Evolutionary conservation across 1,140 invertebrate genomes (phyloP), one percentile per base, ranked within the genome.

Genomic region (Leptopilina clavipes): DNA sequence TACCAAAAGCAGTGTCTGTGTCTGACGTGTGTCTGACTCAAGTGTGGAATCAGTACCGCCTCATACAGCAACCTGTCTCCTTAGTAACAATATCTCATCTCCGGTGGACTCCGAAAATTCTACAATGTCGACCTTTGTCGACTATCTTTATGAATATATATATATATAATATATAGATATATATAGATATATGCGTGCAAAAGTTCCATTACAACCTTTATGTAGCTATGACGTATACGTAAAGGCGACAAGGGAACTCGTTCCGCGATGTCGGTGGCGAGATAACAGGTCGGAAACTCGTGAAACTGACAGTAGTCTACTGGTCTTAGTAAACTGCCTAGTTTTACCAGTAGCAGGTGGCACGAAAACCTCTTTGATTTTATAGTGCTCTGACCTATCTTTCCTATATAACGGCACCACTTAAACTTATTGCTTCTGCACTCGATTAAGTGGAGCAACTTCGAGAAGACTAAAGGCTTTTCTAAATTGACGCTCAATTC

Each of bases 201-300:
- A 65, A 65, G 56, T 65, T 65, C 56, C 56, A 65, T 65, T 65
- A 65, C 22, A 59, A 59, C 56, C 18, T 59, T 25, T 59, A 59
- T 59, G 25, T 22, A 56, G 18, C 18, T 10, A 11, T 18, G 9
- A 31, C 2, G 25, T 40, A 19, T 14, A 59, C 12, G 56, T 59
- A 25, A 25, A 59, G 10, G 7, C 56, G 56, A 59, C 56, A 59
- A 59, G 56, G 19, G 56, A 59, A 25, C 56, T 14, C 19, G 56
- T 59, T 59, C 18, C 19, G 22, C 56, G 25, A 65, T 65, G 56
- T 65, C 56, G 12, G 56, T 65, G 56, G 22, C 14, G 22, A 65
- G 56, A 65, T 65, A 65, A 65, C 56, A 65, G 56, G 56, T 65
- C 56, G 22, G 56, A 31, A 65, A 65, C 56, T 65, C 56, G 22